Base-by-base conservation (phyloP, 2,113 vertebrate genomes). In the Myocastor coypus region DNA sequence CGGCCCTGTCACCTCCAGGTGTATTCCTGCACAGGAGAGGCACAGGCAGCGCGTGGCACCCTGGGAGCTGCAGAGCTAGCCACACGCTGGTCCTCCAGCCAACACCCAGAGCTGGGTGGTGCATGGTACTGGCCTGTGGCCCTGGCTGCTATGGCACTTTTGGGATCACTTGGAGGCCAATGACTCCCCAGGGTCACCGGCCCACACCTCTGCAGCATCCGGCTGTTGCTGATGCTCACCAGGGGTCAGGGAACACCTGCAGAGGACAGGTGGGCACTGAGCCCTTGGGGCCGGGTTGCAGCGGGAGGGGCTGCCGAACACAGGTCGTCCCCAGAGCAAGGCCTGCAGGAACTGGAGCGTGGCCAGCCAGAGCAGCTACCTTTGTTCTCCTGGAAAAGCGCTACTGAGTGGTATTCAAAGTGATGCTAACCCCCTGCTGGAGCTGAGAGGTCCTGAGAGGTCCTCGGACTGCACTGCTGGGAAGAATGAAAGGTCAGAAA, bases 1-100 rank as follows among this genome's bases (percentile, higher is more conserved):
- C 26, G 5, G 37, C 37, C 68, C 37, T 68, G 28, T 42, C 37
- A 20, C 13, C 11, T 10, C 61, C n/a, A 0, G 0, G 0, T 0
- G 3, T 9, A 22, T 9, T 4, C 50, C 26, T 71, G 26, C 83
- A 24, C 42, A 1, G 5, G 0, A 1, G 5, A 0, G 26, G 66
- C 26, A 73, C 0, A 59, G 40, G 26, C 37, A 28, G 40, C 4
- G 3, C 75, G 3, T 1, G 40, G 42, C 75, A 78, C 16, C 42
- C 75, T 32, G 40, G 73, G 42, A 75, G 40, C 26, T 10, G 26
- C 3, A 13, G 3, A 42, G 71, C 11, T 40, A 46, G 40, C 7
- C 40, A 77, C 42, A 1, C 5, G 13, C 40, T 28, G 37, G 73
- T 28, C 42, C 12, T 77, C 42, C 73, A 1, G 26, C 73, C 26